phyloP scores from a whole-genome alignment of 2,113 vertebrate species.

The Picathartes gymnocephalus region DNA sequence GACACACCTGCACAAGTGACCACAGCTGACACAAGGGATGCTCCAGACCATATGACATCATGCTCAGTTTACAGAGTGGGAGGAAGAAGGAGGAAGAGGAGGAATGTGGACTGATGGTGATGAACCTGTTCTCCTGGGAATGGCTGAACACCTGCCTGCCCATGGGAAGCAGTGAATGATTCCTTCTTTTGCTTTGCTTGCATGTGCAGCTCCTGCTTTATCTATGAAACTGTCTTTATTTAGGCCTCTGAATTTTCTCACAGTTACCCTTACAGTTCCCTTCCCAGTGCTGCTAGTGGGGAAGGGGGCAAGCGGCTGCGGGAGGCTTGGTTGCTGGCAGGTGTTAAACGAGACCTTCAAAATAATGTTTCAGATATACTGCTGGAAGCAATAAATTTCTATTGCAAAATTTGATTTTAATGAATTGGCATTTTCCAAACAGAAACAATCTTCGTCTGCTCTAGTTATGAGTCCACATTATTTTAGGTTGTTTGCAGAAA shows the following conservation, averaged over 20 bases:
- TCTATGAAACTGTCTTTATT: background rate
- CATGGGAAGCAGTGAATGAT: background rate
- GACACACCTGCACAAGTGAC: background rate
- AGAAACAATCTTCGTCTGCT: background rate
- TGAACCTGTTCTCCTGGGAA: background rate
- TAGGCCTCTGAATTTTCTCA: background rate
- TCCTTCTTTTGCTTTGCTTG: background rate
- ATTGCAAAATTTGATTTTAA: background rate
- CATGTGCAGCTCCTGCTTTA: background rate
- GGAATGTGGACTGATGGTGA: too few relatives aligned
- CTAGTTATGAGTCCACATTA: background rate
- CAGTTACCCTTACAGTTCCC: background rate
- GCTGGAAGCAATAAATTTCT: background rate
- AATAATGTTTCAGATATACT: background rate
- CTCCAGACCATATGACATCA: background rate
- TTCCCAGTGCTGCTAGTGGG: too few relatives aligned
- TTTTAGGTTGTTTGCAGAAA: background rate
- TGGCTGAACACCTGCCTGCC: background rate
- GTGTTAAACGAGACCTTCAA: background rate
- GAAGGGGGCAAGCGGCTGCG: accelerated
- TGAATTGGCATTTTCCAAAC: background rate
- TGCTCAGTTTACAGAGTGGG: background rate
- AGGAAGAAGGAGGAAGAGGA: background rate
- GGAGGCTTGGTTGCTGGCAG: background rate
- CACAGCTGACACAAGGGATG: background rate